Conservation (phyloP, 2,113 vertebrate species). For the Hepsetus odoe region DNA sequence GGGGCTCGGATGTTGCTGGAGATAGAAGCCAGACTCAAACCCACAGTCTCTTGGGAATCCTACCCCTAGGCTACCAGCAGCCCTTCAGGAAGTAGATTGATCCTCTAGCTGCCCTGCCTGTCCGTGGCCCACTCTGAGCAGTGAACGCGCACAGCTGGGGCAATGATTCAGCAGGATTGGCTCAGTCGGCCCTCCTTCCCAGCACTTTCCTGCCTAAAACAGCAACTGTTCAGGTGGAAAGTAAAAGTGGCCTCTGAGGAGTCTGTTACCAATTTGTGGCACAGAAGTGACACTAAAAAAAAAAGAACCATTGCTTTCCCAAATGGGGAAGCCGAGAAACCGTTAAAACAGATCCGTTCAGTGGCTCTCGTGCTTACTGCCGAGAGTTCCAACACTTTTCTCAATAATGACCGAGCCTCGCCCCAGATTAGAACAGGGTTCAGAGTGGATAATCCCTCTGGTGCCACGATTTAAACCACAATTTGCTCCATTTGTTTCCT, state of each 20-base stretch:
- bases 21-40: too few relatives aligned
- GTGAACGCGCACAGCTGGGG: background rate
- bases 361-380: too few relatives aligned
- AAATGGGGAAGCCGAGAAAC: too few relatives aligned
- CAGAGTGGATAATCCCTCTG: background rate
- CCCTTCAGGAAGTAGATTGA: background rate
- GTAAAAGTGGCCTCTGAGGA: background rate
- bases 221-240: background rate
- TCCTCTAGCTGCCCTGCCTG: background rate
- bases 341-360: too few relatives aligned
- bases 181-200: background rate
- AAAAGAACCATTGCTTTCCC: too few relatives aligned
- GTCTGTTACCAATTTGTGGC: too few relatives aligned
- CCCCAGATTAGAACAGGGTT: background rate
- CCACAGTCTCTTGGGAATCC: too few relatives aligned
- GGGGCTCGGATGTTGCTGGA: too few relatives aligned
- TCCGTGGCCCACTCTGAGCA: background rate
- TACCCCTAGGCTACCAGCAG: too few relatives aligned
- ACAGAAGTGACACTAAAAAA: too few relatives aligned
- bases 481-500: background rate
- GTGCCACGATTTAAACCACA: background rate
- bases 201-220: background rate
- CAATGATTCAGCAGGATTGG: slow-evolving; percentile 44
- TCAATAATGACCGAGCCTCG: background rate
- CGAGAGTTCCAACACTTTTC: background rate